phyloP scores from a whole-genome alignment of 2,797 vertebrate genomes.

The Poeciliopsis infans region DNA sequence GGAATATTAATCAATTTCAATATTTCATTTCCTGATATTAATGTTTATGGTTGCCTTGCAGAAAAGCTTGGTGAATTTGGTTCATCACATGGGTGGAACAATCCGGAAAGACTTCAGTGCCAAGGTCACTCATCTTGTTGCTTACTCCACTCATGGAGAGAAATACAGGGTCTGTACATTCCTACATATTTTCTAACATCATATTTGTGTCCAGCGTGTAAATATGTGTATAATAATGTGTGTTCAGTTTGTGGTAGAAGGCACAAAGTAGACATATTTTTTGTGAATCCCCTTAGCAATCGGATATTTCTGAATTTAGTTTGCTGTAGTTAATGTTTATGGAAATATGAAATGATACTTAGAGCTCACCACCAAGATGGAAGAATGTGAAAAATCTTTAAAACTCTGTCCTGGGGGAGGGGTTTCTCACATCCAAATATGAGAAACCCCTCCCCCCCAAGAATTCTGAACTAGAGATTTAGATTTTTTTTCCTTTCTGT shows the following conservation, averaged over 20 bases:
- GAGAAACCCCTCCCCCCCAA: not conserved
- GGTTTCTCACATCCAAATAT: not conserved
- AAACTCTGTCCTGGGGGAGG: not conserved
- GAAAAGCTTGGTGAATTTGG: slow-evolving; percentile 92
- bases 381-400: too few species aligned
- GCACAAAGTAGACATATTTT: not conserved
- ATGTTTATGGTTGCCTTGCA: slow-evolving; percentile 51
- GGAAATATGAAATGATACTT: not conserved
- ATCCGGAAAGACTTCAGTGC: slow-evolving; percentile 95
- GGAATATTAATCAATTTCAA: not conserved
- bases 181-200: not conserved
- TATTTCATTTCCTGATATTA: too few species aligned
- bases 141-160: slow-evolving; percentile 93
- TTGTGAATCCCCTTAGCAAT: not conserved
- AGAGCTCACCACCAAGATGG: too few species aligned
- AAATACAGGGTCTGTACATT: slow-evolving; percentile 90
- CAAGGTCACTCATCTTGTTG: slow-evolving; percentile 96
- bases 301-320: not conserved
- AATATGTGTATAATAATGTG: not conserved
- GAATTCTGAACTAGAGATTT: not conserved
- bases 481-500: not conserved
- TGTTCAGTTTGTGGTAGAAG: not conserved
- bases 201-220: not conserved
- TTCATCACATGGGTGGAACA: slow-evolving; percentile 97
- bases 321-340: not conserved